These are phyloP conservation scores for Florisuga fusca DNA, from an alignment of 2,797 vertebrate species.

Conservation along the genomic window DNA sequence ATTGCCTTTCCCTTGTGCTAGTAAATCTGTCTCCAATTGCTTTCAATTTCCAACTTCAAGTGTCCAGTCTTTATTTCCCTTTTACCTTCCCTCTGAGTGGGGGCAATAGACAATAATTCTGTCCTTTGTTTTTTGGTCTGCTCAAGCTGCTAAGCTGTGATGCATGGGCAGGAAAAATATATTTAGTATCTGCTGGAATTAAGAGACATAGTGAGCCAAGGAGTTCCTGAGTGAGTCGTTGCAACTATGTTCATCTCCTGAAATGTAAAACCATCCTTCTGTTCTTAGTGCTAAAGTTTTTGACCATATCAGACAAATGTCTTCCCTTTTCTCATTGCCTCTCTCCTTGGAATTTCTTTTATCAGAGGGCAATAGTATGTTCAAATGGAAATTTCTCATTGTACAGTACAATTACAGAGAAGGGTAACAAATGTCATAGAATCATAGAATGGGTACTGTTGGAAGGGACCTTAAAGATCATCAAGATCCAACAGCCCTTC, in stretches of 20 bases:
- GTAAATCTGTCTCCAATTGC: too few species aligned
- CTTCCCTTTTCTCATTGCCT: background rate
- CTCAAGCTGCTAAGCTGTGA: too few species aligned
- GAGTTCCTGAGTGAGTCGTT: background rate
- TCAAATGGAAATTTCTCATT: background rate
- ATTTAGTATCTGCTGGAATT: background rate
- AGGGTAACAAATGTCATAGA: too few species aligned
- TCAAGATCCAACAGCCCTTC: too few species aligned
- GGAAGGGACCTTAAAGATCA: too few species aligned
- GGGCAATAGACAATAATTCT: too few species aligned
- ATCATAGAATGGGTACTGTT: too few species aligned
- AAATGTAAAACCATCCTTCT: background rate
- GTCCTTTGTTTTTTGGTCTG: too few species aligned
- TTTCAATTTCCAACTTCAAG: too few species aligned
- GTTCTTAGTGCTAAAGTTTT: background rate
- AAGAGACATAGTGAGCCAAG: background rate
- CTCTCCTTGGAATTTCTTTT: background rate
- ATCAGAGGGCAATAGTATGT: background rate
- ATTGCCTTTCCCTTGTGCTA: too few species aligned
- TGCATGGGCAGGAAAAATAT: background rate
- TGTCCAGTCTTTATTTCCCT: too few species aligned
- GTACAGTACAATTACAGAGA: background rate
- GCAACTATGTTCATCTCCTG: background rate
- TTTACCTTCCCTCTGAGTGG: too few species aligned
- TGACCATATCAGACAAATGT: background rate